Percentiles rank a stretch among this genome's conserved stretches.
phyloP scores from a whole-genome alignment of 2,888 invertebrate genomes.

The Anagyrus pseudococci region DNA sequence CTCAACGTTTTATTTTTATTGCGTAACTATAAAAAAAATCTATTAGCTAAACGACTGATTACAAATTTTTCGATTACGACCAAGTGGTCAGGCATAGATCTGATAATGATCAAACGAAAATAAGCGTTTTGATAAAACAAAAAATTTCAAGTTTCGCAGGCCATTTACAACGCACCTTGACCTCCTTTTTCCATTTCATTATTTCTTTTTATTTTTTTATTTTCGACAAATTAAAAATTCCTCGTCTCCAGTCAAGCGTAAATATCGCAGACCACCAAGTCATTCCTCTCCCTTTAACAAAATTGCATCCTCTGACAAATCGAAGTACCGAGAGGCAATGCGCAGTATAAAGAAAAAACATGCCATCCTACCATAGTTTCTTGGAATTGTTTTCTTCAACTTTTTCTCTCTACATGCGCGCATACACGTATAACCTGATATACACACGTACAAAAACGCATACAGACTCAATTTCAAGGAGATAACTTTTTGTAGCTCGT shows the following conservation, averaged over 20 bases:
- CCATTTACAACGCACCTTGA: not conserved
- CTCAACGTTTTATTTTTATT: too few species aligned
- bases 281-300: conserved; percentile 2
- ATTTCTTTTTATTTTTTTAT: conserved; percentile 6
- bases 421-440: too few species aligned
- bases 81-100: not conserved
- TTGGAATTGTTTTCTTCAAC: conserved; percentile 27
- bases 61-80: not conserved
- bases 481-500: conserved; percentile 15
- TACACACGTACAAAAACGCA: not conserved
- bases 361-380: conserved; percentile 3
- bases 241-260: conserved; percentile 2
- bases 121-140: not conserved
- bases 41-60: too few species aligned
- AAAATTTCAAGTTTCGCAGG: not conserved
- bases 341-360: conserved; percentile 22
- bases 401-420: too few species aligned
- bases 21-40: too few species aligned
- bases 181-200: too few species aligned
- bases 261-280: conserved; percentile 10
- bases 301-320: conserved; percentile 9
- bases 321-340: not conserved
- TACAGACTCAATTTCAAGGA: conserved; percentile 10
- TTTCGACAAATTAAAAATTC: conserved; percentile 25
- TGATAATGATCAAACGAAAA: not conserved